A percentile compares a stretch with the other conserved stretches of the same genome.
These are phyloP conservation scores for Agonopterix subpropinquella DNA, from an alignment of 2,888 invertebrate species.

Conservation along the genomic window DNA sequence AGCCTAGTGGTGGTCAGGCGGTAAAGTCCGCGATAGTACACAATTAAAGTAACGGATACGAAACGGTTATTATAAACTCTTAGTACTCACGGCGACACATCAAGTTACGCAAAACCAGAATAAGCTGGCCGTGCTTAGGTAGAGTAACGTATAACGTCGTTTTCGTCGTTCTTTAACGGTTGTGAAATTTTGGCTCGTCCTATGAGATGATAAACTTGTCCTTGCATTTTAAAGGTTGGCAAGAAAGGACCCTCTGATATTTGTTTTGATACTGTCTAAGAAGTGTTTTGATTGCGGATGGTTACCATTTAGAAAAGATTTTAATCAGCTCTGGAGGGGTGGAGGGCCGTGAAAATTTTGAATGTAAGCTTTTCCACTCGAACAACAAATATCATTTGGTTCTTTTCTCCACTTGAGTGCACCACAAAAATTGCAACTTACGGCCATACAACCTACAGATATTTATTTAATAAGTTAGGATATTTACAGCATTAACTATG, in stretches of 20 bases:
- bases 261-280: slow-evolving; percentile 10
- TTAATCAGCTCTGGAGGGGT: slow-evolving; percentile 9
- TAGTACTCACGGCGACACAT: too few relatives aligned
- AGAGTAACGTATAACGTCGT: too few relatives aligned
- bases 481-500: too few relatives aligned
- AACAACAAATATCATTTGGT: slow-evolving; percentile 12
- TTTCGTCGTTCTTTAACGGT: too few relatives aligned
- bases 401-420: slow-evolving; percentile 11
- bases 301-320: slow-evolving; percentile 8
- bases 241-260: slow-evolving; percentile 11
- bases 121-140: too few relatives aligned
- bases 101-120: too few relatives aligned
- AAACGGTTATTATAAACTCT: too few relatives aligned
- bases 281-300: slow-evolving; percentile 14
- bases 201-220: slow-evolving; percentile 16
- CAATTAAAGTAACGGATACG: too few relatives aligned
- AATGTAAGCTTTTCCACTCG: slow-evolving; percentile 10
- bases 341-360: slow-evolving; percentile 6
- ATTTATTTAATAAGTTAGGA: too few relatives aligned
- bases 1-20: too few relatives aligned
- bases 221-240: slow-evolving; percentile 22
- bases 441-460: slow-evolving; percentile 6
- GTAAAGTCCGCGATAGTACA: too few relatives aligned
- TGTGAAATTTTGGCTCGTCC: slow-evolving; percentile 17
- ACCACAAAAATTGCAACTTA: slow-evolving; percentile 5